Base-by-base conservation (phyloP, 2,797 vertebrate species). In the Coendou prehensilis region DNA sequence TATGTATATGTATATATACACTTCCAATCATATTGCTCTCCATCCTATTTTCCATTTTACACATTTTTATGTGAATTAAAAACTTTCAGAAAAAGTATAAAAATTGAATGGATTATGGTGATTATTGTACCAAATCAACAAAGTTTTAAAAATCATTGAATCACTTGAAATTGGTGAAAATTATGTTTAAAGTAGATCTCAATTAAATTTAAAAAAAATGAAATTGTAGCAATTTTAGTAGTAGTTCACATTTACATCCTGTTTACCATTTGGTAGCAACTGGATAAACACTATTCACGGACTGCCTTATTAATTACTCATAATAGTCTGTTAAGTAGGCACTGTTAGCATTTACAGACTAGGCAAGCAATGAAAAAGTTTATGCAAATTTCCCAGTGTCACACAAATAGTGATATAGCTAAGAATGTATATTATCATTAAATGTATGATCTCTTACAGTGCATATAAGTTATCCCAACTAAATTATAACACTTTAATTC, bases 61-160 rank as follows among this genome's bases (percentile, higher is more conserved):
- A n/a, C 14, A 92, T 71, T 85, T 90, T 93, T 64, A 41, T 56
- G 18, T 82, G 9, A 90, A 33, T 80, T 30, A 45, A 93, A 88
- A 87, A 10, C 41, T 69, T 93, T 78, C 54, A 88, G 23, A 28
- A 41, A 63, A 17, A 82, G 5, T n/a, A 2, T 41, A 76, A 76
- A 50, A 91, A 86, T 14, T 15, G 61, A 92, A 64, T 84, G 5
- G 41, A 73, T 85, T 54, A 20, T 81, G n/a, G 8, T 69, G 17
- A 47, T 30, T 26, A 1, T 71, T 64, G 13, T 1, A 78, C 2
- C 2, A 33, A 83, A 11, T 88, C 26, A 76, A 6, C 50, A 28
- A 76, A 41, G 11, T 30, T 30, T 76, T 17, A 50, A 88, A 93
- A 87, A 86, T 64, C 45, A 54, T 14, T 52, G 11, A 87, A 57